Evolutionary conservation across 2,113 vertebrate species (phyloP).

Genomic region (Tyto alba): DNA sequence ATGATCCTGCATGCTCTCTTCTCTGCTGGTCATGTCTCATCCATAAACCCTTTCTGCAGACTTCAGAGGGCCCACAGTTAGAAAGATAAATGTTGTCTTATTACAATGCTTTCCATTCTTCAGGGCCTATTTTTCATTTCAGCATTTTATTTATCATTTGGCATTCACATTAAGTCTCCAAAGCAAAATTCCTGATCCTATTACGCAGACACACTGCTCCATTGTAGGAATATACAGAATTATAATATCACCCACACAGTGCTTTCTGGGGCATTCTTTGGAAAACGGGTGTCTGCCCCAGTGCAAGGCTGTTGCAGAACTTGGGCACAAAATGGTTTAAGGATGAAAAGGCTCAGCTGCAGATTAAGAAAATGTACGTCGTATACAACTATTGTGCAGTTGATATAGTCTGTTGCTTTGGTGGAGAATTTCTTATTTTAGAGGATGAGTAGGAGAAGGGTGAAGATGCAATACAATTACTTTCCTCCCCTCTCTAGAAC

Average conservation of each 20-base stretch:
- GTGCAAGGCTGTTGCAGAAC: not conserved
- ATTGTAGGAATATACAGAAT: not conserved
- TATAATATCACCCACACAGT: not conserved
- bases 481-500: not conserved
- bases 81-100: not conserved
- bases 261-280: not conserved
- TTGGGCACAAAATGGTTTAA: not conserved
- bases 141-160: constrained; percentile 18
- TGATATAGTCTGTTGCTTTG: not conserved
- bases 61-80: not conserved
- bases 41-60: not conserved
- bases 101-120: not conserved
- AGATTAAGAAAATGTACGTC: not conserved
- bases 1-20: not conserved
- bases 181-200: not conserved
- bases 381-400: not conserved
- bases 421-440: not conserved
- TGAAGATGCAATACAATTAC: not conserved
- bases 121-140: not conserved
- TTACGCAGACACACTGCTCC: not conserved
- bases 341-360: not conserved
- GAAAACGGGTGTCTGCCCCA: not conserved
- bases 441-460: not conserved
- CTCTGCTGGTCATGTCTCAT: not conserved
- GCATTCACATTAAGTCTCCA: not conserved